Evolutionary conservation across 2,797 vertebrate species (phyloP).

Genomic region (Alcedo quadribrachys): DNA sequence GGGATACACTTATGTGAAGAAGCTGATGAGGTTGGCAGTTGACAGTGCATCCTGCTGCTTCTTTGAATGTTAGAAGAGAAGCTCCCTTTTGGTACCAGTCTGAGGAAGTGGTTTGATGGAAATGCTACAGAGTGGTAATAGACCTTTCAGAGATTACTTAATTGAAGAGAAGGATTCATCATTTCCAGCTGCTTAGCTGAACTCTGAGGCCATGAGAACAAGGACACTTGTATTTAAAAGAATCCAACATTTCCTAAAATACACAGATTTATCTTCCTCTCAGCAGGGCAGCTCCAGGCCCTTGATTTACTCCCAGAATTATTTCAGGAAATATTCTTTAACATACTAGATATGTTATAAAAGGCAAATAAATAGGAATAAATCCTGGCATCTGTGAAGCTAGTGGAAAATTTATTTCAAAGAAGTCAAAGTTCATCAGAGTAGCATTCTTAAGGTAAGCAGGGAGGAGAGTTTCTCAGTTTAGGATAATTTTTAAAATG

Average conservation of each 20-base stretch:
- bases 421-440: not conserved
- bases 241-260: constrained; percentile 33
- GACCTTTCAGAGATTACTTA: not conserved
- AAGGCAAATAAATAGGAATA: not conserved
- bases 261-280: constrained; percentile 35
- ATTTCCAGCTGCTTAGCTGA: constrained; percentile 53
- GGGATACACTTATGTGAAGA: not conserved
- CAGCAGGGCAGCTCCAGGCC: constrained; percentile 38
- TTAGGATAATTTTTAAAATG: not conserved
- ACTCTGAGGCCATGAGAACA: constrained; percentile 65
- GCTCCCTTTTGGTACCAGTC: not conserved
- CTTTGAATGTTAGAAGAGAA: not conserved
- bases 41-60: not conserved
- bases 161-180: not conserved
- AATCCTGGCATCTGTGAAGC: not conserved
- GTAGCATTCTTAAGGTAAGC: not conserved
- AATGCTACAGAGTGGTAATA: not conserved
- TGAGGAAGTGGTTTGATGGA: not conserved
- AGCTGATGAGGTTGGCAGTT: not conserved
- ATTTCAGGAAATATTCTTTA: constrained; percentile 43
- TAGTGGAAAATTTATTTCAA: constrained; percentile 10
- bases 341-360: not conserved
- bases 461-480: not conserved
- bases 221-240: constrained; percentile 19
- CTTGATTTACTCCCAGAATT: constrained; percentile 3